Base-by-base conservation (phyloP, 2,888 invertebrate genomes). In the Trichogramma evanescens region DNA sequence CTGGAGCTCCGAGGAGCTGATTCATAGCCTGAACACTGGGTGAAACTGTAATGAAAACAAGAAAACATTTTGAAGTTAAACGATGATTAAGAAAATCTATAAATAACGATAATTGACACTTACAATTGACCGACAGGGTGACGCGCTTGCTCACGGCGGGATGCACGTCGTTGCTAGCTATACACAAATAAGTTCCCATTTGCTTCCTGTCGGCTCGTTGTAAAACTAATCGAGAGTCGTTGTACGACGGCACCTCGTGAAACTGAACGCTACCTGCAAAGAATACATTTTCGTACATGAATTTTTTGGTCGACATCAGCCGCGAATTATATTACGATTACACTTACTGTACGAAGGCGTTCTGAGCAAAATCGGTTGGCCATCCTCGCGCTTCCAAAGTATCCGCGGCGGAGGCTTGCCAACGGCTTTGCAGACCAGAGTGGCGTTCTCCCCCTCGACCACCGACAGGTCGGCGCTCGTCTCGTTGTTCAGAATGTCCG, bases 111-210 rank as follows among this genome's bases (percentile, higher is more conserved):
- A 10, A 48, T 13, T 8, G 10, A 66, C 93, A 66, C 93, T 91
- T 80, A 95, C 94, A 94, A 78, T 93, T 92, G 61, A 95, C 92
- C 74, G 88, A 89, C 62, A 95, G 84, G 53, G 88, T 89, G 69
- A 94, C 92, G 69, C 92, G 81, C 78, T 93, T 93, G 82, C 91
- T 92, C 72, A 92, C 93, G 6, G 93, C 90, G 5, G 93, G 93
- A 41, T 93, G 93, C 50, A 95, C 93, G 77, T 93, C 92, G 76
- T 95, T 95, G 72, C 89, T 89, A 9, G 94, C 94, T 71, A 93
- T 93, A 81, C 94, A 95, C 70, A 94, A 84, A 78, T 93, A 94
- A 42, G 91, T 88, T 45, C 93, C 94, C 89, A 93, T 94, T 82
- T 95, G 94, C 70, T 89, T 84, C 56, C 94, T 82, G 73, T 93